Percentiles rank a stretch among this genome's conserved stretches.
These are phyloP conservation scores for Agrotis exclamationis DNA, from an alignment of 2,888 invertebrate species.

Conservation along the genomic window DNA sequence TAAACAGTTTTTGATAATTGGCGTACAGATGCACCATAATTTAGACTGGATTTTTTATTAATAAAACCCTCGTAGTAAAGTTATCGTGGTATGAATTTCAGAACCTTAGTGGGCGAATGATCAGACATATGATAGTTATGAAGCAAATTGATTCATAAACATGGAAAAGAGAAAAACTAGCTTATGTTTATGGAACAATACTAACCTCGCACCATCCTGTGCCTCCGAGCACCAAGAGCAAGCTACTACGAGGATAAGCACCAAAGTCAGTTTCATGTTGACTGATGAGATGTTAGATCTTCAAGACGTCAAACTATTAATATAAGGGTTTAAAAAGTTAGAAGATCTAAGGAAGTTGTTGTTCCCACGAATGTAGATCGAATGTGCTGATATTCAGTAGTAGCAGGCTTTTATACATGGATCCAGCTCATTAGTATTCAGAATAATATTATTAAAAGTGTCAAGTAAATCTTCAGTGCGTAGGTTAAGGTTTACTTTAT, in stretches of 20 bases:
- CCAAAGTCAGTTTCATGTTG: slow-evolving; percentile 42
- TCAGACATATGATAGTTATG: background rate
- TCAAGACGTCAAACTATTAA: background rate
- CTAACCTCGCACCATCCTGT: slow-evolving; percentile 29
- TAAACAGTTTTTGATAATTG: background rate
- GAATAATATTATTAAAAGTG: slow-evolving; percentile 30
- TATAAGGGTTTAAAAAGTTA: background rate
- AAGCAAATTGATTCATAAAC: background rate
- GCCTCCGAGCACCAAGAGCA: slow-evolving; percentile 29
- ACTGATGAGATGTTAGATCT: slow-evolving; percentile 4
- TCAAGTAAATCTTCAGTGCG: slow-evolving; percentile 11
- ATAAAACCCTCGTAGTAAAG: too few relatives aligned
- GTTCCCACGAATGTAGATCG: slow-evolving; percentile 5
- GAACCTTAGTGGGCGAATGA: too few relatives aligned
- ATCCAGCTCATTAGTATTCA: slow-evolving; percentile 46
- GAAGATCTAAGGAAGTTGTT: slow-evolving; percentile 16
- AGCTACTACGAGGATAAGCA: slow-evolving; percentile 29
- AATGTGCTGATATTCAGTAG: slow-evolving; percentile 28
- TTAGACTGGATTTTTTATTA: too few relatives aligned
- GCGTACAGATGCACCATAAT: background rate
- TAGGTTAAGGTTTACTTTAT: slow-evolving; percentile 24
- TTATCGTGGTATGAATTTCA: too few relatives aligned
- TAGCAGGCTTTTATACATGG: slow-evolving; percentile 41
- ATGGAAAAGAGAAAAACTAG: background rate
- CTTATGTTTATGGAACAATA: background rate